Base-by-base conservation (phyloP, 2,797 vertebrate species). In the Syngnathus acus region DNA sequence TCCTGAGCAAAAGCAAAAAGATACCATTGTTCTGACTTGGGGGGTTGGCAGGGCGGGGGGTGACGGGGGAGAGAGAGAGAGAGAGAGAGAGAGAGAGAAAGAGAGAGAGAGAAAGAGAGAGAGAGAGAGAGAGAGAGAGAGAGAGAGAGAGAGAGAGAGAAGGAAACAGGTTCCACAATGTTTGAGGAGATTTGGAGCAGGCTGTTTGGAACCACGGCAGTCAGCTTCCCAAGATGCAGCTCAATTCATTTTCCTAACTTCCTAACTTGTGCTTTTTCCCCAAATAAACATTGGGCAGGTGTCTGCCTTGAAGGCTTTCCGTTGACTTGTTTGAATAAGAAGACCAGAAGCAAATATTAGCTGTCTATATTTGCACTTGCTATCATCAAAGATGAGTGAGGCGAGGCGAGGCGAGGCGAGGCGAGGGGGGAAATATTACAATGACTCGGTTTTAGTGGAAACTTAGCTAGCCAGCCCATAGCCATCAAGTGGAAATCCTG, bases 11-110 rank as follows among this genome's bases (percentile, higher is more conserved):
- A 70, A 72, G 72, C 63, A 62, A 72, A 32, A 70, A 68, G 43
- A 71, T 55, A 66, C 47, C 66, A 73, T 55, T 70, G 67, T 80
- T 73, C 26, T 9, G 23, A 38, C 19, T 32, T 10, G 21, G 9
- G 40, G 9, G 40, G 9, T 7, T 19, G 8, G 60, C 26, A 26
- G 10, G 60, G 65, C 58, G 55, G 59, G 32, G 16, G 16, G 9
- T 53, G 11, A 62, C 10, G 11, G n/a, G n/a, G n/a, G n/a, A 32
- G 2, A 3, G 26, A 32, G 26, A 2, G 26, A 26, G 26, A 26
- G 26, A 26, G 26, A 3, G 26, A 32, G 2, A 32, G 26, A 32
- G 26, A 32, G 26, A 3, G 26, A 32, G 26, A 32, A 32, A 32
- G 2, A 3, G 26, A 32, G 26, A 2, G 26, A 26, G 26, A 26